These are phyloP conservation scores for Fragum whitleyi DNA, from an alignment of 2,888 invertebrate genomes.

Conservation along the genomic window DNA sequence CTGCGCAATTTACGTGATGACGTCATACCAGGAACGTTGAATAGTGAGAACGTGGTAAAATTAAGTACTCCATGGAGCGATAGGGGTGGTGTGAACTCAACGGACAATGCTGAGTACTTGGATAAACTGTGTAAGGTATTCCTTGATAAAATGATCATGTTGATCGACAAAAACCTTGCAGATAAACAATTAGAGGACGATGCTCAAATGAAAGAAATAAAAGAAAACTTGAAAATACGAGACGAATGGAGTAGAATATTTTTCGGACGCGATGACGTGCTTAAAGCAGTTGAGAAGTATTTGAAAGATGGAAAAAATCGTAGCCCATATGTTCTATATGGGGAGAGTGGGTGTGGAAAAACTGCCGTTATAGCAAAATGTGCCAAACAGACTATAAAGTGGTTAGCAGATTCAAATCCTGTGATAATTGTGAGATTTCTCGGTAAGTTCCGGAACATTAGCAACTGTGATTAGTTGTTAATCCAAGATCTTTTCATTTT, in stretches of 20 bases:
- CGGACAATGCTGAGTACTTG: conserved; percentile 69
- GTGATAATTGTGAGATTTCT: conserved; percentile 76
- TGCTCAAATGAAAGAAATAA: conserved; percentile 70
- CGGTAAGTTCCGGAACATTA: conserved; percentile 61
- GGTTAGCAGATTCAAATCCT: conserved; percentile 65
- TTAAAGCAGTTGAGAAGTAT: conserved; percentile 58
- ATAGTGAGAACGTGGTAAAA: conserved; percentile 60
- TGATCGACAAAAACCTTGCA: conserved; percentile 71
- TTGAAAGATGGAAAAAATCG: conserved; percentile 30
- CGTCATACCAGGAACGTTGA: conserved; percentile 43
- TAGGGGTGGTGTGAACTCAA: conserved; percentile 64
- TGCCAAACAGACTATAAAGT: conserved; percentile 60
- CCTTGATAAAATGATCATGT: conserved; percentile 64
- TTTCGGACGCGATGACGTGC: conserved; percentile 70
- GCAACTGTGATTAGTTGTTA: too few species aligned
- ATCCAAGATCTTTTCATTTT: too few species aligned
- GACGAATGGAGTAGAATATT: conserved; percentile 70
- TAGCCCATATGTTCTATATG: conserved; percentile 74
- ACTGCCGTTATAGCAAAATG: conserved; percentile 79
- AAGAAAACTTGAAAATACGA: conserved; percentile 68
- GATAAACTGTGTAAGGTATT: conserved; percentile 65
- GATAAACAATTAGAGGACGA: conserved; percentile 59
- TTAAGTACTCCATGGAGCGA: conserved; percentile 64
- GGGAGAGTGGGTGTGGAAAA: conserved; percentile 81
- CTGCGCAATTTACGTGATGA: conserved; percentile 62